Conservation (phyloP, 2,888 invertebrate genomes). For the Tetramorium bicarinatum region DNA sequence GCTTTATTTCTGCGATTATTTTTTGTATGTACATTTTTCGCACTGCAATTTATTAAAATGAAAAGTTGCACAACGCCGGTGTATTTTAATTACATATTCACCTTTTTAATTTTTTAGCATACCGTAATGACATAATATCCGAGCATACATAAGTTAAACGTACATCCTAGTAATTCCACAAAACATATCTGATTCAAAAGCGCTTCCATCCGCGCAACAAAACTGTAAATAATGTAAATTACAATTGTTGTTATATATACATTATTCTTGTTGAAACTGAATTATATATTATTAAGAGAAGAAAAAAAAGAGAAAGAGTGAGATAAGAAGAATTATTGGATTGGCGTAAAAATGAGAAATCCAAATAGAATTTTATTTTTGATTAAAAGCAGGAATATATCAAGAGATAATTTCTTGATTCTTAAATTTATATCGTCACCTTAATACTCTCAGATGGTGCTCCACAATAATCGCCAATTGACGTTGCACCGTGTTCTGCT, state of each 20-base stretch:
- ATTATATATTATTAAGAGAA: background rate
- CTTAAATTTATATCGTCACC: slow-evolving; percentile 48
- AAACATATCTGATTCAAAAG: slow-evolving; percentile 76
- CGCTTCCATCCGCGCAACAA: slow-evolving; percentile 35
- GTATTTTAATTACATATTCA: slow-evolving; percentile 23
- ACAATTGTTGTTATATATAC: background rate
- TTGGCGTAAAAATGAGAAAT: too few relatives aligned
- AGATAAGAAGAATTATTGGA: background rate
- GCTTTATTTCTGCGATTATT: background rate
- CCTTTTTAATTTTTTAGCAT: slow-evolving; percentile 48
- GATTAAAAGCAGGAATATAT: too few relatives aligned
- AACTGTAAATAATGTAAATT: slow-evolving; percentile 14
- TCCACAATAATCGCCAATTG: slow-evolving; percentile 65
- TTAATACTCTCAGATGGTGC: slow-evolving; percentile 69
- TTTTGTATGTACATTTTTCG: background rate
- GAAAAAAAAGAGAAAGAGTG: too few relatives aligned
- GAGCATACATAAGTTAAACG: slow-evolving; percentile 79
- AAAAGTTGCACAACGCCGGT: background rate
- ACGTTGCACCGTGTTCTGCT: slow-evolving; percentile 2
- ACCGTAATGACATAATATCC: slow-evolving; percentile 80
- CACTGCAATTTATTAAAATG: background rate
- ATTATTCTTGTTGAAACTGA: background rate
- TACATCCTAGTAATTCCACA: slow-evolving; percentile 79
- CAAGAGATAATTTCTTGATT: too few relatives aligned
- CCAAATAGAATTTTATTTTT: background rate